A percentile compares a stretch with the other conserved stretches of the same genome.
phyloP scores from a whole-genome alignment of 2,113 vertebrate genomes.

The Entelurus aequoreus region DNA sequence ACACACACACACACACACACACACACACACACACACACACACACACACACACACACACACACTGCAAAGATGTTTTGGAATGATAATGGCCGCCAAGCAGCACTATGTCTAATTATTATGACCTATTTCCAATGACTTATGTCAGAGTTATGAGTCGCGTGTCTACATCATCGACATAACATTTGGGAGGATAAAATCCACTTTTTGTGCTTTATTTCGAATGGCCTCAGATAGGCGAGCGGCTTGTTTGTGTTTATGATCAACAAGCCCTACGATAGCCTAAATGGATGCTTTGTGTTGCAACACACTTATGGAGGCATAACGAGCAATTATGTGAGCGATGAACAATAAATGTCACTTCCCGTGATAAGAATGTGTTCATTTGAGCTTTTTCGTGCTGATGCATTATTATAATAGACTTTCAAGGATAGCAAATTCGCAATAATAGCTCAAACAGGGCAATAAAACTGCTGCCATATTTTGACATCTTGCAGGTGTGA shows the following conservation, averaged over 20 bases:
- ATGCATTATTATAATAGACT: background rate
- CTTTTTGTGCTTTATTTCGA: constrained; percentile 13
- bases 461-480: no score
- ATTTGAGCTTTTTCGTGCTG: background rate
- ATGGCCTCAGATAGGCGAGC: constrained; percentile 8
- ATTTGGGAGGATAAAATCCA: constrained; percentile 44
- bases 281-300: background rate
- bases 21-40: constrained; percentile 14
- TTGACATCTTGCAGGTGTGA: background rate
- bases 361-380: background rate
- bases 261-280: background rate
- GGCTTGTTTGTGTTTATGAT: background rate
- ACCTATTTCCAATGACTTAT: constrained; percentile 52
- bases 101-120: constrained; percentile 59
- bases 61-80: constrained; percentile 60
- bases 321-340: background rate
- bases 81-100: constrained; percentile 62
- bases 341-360: background rate
- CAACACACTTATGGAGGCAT: constrained; percentile 1
- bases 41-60: constrained; percentile 29
- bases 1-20: constrained; percentile 15
- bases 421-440: background rate
- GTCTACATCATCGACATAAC: constrained; percentile 39
- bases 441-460: no score
- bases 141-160: constrained; percentile 50